Base-by-base conservation (phyloP, 2,797 vertebrate species). In the Ceryle rudis region DNA sequence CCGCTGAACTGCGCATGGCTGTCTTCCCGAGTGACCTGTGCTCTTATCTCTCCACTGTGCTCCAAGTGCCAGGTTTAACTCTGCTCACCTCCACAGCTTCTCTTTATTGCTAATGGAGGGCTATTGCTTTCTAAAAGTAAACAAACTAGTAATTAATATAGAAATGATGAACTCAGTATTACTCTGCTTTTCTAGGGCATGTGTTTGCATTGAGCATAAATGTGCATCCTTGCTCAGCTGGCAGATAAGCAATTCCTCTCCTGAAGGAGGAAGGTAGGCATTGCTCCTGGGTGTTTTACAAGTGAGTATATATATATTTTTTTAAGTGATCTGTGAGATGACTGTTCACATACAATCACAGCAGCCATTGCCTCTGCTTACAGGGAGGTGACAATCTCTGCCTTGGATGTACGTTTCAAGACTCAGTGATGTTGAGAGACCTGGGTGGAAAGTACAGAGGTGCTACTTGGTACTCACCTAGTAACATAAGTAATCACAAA, bases 251-350 rank as follows among this genome's bases (percentile, higher is more conserved):
- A 9, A 90, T 96, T 71, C 83, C 80, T 20, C 97, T 97, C 41
- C 97, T 98, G 93, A 97, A 96, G 87, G 95, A 97, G 66, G 97
- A 97, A 80, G 97, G 98, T 97, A 91, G 44, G 60, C 33, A 25
- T n/a, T 23, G 7, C 51, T 62, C 57, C 60, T 35, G 9, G 0
- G 11, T 33, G 64, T 75, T 66, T 85, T 57, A 39, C 39, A 23
- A 64, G 33, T 12, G 18, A 20, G 17, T 51, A 29, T 4, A 37
- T 49, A 19, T 15, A 2, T 17, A n/a, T 14, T 70, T 75, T 67
- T 72, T 26, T 14, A 61, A 65, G 26, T 31, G 5, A 57, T 64
- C 37, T 33, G 37, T n/a, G 54, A 61, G 66, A 29, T 61, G 46
- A 13, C 35, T 81, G 6, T 20, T 25, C 19, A 18, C 13, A 9